These are phyloP conservation scores for Brachystomella parvula DNA, from an alignment of 1,140 invertebrate species.

Conservation along the genomic window DNA sequence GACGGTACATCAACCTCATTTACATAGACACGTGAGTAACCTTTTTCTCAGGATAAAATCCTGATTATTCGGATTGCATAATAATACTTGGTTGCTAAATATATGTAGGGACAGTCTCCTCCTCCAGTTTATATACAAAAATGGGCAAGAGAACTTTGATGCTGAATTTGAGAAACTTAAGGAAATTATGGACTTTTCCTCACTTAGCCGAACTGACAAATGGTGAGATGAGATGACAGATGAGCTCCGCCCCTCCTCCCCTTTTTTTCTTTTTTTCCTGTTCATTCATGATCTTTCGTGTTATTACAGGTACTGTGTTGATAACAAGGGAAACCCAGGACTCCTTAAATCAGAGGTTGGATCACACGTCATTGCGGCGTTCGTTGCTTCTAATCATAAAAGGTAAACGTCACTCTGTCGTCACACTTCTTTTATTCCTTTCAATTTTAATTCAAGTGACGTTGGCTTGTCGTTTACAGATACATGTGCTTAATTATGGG, in stretches of 20 bases:
- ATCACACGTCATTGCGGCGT: not conserved
- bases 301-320: not conserved
- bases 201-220: not conserved
- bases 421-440: not conserved
- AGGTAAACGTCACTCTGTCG: too few species aligned
- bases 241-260: not conserved
- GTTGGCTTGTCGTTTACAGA: too few species aligned
- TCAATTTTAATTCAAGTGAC: too few species aligned
- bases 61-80: too few species aligned
- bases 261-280: slow-evolving; percentile 3
- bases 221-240: not conserved
- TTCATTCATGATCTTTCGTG: too few species aligned
- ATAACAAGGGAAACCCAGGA: not conserved
- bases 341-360: not conserved
- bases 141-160: not conserved
- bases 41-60: too few species aligned
- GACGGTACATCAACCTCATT: too few species aligned
- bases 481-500: too few species aligned
- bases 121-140: not conserved
- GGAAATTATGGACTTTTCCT: not conserved
- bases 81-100: too few species aligned
- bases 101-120: not conserved
- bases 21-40: too few species aligned
- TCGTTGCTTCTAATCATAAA: not conserved
- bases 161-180: not conserved